A percentile compares a stretch with the other conserved stretches of the same genome.
Conservation (phyloP, 2,888 invertebrate species). For the Corbicula japonica region DNA sequence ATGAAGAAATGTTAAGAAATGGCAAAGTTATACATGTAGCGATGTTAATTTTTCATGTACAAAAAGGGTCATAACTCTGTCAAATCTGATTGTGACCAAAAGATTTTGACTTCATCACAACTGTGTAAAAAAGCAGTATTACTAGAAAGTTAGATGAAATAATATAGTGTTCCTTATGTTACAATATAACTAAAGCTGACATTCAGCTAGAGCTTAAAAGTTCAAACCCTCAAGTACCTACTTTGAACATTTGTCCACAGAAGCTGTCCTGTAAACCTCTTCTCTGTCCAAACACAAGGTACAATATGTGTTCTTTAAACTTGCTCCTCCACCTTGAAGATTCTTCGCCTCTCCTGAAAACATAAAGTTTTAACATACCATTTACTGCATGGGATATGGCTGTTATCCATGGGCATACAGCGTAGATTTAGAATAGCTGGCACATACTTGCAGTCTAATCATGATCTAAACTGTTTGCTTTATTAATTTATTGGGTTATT, state of each 20-base stretch:
- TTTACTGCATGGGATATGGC: no score
- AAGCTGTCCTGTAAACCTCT: constrained; percentile 96
- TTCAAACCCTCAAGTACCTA: constrained; percentile 88
- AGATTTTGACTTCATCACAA: background rate
- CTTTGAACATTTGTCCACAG: constrained; percentile 94
- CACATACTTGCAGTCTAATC: no score
- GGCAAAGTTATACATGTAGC: no score
- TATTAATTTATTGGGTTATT: no score
- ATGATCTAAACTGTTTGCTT: no score
- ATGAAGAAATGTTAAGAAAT: no score
- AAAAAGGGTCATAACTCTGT: background rate
- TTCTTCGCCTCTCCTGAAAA: constrained; percentile 96
- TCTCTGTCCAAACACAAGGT: constrained; percentile 96
- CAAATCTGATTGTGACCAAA: background rate
- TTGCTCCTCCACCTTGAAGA: constrained; percentile 89
- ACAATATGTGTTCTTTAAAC: constrained; percentile 94
- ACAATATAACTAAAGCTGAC: background rate
- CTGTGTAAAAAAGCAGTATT: background rate
- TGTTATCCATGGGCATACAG: no score
- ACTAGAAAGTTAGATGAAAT: background rate
- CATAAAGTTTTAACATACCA: no score
- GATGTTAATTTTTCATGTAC: background rate
- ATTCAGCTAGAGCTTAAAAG: no score
- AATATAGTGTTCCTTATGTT: background rate
- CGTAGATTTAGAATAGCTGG: no score